phyloP scores from a whole-genome alignment of 2,797 vertebrate species.

The Acropternis orthonyx region DNA sequence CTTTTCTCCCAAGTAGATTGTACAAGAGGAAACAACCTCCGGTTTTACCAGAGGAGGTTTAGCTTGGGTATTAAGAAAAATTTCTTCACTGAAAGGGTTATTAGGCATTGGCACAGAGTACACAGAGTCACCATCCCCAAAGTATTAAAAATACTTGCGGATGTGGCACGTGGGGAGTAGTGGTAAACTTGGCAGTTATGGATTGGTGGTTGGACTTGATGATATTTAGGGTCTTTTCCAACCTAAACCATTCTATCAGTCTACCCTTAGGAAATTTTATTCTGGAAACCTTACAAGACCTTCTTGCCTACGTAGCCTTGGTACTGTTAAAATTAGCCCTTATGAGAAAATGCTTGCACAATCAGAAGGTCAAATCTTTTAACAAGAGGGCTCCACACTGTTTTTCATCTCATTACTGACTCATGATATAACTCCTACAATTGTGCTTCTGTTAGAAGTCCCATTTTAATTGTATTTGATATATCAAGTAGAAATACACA shows the following conservation, averaged over 20 bases:
- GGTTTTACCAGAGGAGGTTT: not conserved
- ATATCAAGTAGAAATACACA: slow-evolving; percentile 18
- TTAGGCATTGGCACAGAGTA: not conserved
- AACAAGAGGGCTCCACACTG: not conserved
- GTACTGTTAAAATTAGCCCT: not conserved
- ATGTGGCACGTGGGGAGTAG: not conserved
- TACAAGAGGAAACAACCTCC: not conserved
- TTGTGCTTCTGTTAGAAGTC: not conserved
- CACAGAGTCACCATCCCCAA: not conserved
- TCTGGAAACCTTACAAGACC: not conserved
- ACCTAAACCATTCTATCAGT: not conserved
- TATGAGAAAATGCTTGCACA: not conserved
- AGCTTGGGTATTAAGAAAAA: not conserved
- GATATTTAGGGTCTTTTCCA: not conserved
- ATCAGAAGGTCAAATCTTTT: not conserved
- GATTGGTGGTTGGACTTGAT: not conserved
- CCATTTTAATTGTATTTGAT: not conserved
- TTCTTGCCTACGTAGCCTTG: not conserved
- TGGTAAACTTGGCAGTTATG: not conserved
- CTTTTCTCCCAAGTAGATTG: not conserved
- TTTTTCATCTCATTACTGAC: not conserved
- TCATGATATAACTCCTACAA: not conserved
- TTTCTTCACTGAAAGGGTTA: not conserved
- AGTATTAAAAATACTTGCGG: not conserved
- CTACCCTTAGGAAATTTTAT: not conserved